Percentiles rank a stretch among this genome's conserved stretches.
phyloP scores from a whole-genome alignment of 2,888 invertebrate species.

The Tipula vernalis region DNA sequence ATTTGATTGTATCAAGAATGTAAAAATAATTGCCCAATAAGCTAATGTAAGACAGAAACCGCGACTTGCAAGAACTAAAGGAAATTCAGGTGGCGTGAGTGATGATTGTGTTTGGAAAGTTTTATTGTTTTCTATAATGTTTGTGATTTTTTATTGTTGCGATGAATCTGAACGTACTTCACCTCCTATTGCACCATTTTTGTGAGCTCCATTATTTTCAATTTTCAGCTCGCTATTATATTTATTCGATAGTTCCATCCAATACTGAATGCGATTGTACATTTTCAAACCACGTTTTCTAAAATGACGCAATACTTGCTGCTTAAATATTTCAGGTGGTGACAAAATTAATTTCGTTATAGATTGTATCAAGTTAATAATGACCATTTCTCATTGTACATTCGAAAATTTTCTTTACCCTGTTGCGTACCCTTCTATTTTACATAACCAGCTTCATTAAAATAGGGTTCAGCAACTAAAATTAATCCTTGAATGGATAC shows the following conservation, averaged over 20 bases:
- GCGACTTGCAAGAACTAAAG: constrained; percentile 81
- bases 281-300: constrained; percentile 42
- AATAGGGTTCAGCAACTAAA: constrained; percentile 88
- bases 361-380: constrained; percentile 82
- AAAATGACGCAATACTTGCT: constrained; percentile 62
- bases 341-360: constrained; percentile 67
- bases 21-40: constrained; percentile 41
- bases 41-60: constrained; percentile 79
- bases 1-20: constrained; percentile 23
- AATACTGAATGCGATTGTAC: constrained; percentile 52
- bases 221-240: background rate
- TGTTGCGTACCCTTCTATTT: constrained; percentile 83
- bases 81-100: constrained; percentile 59
- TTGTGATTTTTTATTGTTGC: background rate
- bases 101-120: background rate
- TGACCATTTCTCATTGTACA: constrained; percentile 98
- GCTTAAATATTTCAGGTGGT: constrained; percentile 69
- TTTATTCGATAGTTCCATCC: constrained; percentile 49
- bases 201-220: background rate
- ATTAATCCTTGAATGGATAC: constrained; percentile 94
- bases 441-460: constrained; percentile 97
- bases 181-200: background rate
- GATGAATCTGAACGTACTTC: background rate
- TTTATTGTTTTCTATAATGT: background rate
- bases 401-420: constrained; percentile 85